phyloP scores from a whole-genome alignment of 2,888 invertebrate species.

The Nemoura dubitans region DNA sequence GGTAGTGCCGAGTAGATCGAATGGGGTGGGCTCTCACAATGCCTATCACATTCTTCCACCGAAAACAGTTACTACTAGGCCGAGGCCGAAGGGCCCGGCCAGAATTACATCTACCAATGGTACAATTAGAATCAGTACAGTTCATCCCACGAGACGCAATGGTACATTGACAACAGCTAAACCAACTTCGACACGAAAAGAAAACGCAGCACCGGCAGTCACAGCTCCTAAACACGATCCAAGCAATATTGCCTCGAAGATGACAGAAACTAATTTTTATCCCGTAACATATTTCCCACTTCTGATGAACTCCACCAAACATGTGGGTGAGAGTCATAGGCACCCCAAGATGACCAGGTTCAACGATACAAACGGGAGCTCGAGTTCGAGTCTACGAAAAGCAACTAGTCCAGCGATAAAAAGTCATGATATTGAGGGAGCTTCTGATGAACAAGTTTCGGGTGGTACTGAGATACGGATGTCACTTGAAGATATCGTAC shows the following conservation, averaged over 20 bases:
- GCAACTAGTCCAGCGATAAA: not conserved
- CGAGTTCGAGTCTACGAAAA: not conserved
- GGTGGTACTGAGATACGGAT: constrained; percentile 17
- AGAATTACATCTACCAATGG: not conserved
- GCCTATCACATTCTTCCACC: not conserved
- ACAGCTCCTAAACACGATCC: not conserved
- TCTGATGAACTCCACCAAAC: not conserved
- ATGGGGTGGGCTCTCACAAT: not conserved
- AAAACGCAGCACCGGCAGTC: not conserved
- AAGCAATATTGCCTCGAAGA: not conserved
- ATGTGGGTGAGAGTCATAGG: not conserved
- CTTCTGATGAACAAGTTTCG: not conserved
- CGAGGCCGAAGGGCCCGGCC: not conserved
- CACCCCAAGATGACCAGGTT: not conserved
- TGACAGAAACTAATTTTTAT: constrained; percentile 31
- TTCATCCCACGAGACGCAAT: not conserved
- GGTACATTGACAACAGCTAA: not conserved
- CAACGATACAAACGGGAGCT: not conserved
- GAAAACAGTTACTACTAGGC: not conserved
- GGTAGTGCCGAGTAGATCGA: not conserved
- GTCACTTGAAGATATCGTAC: constrained; percentile 35
- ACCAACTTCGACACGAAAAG: not conserved
- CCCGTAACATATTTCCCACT: constrained; percentile 31
- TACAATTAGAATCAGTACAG: not conserved
- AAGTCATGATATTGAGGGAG: not conserved